Evolutionary conservation across 2,888 invertebrate genomes (phyloP).

Genomic region (Cyclophora punctaria): DNA sequence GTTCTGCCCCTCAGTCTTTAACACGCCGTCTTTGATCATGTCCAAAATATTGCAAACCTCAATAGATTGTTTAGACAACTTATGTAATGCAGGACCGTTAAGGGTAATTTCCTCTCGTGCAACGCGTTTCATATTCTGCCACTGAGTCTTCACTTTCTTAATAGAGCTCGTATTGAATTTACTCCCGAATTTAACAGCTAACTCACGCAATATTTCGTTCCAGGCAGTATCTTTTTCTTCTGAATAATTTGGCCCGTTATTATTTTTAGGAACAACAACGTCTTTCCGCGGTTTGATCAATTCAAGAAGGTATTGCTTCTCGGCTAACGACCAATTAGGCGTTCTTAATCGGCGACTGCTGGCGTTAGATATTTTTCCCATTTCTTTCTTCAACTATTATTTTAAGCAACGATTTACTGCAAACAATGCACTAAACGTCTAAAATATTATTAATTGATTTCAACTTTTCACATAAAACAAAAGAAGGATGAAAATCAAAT

Average conservation of each 20-base stretch:
- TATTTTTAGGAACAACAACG: constrained; percentile 55
- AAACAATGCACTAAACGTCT: constrained; percentile 70
- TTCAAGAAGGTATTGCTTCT: constrained; percentile 63
- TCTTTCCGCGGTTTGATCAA: constrained; percentile 61
- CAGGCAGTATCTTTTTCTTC: constrained; percentile 66
- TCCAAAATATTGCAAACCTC: constrained; percentile 60
- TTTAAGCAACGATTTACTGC: constrained; percentile 70
- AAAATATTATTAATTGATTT: constrained; percentile 56
- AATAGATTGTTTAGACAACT: constrained; percentile 48
- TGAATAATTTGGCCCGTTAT: constrained; percentile 59
- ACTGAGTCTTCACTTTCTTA: constrained; percentile 67
- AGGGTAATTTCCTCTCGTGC: constrained; percentile 59
- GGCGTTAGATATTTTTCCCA: constrained; percentile 52
- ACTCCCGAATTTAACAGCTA: constrained; percentile 49
- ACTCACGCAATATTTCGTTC: constrained; percentile 56
- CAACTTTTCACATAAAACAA: constrained; percentile 60
- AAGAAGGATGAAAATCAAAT: constrained; percentile 24
- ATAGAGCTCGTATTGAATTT: constrained; percentile 58
- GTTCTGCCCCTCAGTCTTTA: constrained; percentile 38
- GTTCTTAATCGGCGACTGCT: constrained; percentile 48
- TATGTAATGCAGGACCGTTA: constrained; percentile 41
- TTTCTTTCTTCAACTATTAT: constrained; percentile 34
- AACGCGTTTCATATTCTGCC: constrained; percentile 70
- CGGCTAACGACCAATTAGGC: constrained; percentile 65
- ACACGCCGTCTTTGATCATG: constrained; percentile 46